Evolutionary conservation across 2,888 invertebrate species (phyloP), one percentile per base, ranked within the genome.

Genomic region (Lasioglossum villosulum): DNA sequence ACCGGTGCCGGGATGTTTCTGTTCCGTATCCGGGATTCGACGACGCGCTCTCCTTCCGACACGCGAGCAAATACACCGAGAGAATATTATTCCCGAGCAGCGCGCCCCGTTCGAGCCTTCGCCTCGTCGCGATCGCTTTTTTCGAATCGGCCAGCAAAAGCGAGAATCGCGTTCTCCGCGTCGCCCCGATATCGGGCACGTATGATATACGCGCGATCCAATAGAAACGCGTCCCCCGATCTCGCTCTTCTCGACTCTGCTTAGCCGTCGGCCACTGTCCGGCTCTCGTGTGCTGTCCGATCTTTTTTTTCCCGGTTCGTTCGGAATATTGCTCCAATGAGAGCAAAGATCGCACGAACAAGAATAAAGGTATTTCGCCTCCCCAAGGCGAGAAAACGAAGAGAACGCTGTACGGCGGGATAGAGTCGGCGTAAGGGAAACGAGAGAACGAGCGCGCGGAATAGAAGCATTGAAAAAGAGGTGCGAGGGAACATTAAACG

Each of bases 1-100:
- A 88, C 89, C 92, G 86, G 89, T 88, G 87, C 86, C 87, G 89
- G 87, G 84, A 89, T 90, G 90, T 86, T 89, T 89, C 90, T 90
- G 90, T 90, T 89, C 89, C 89, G 90, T 89, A 90, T 90, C 90
- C 90, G 90, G 90, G 88, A 90, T 90, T 89, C 90, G 86, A 78
- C 80, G 73, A 78, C 80, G 73, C 70, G 77, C 86, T 73, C 90
- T 84, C 84, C 89, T 90, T 77, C 78, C 72, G 78, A 76, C 63
- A 63, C 78, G 68, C 83, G 84, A 63, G 82, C 85, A 88, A 85
- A 87, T 75, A 88, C 82, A 87, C 81, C 37, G n/a, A 77, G 71
- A 76, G 78, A 83, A 80, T 86, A 86, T 87, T 86, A 88, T 84
- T 70, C 81, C 78, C 75, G 78, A 79, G 76, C 30, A n/a, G n/a